Base-by-base conservation (phyloP, 2,797 vertebrate genomes). In the Rachycentron canadum region DNA sequence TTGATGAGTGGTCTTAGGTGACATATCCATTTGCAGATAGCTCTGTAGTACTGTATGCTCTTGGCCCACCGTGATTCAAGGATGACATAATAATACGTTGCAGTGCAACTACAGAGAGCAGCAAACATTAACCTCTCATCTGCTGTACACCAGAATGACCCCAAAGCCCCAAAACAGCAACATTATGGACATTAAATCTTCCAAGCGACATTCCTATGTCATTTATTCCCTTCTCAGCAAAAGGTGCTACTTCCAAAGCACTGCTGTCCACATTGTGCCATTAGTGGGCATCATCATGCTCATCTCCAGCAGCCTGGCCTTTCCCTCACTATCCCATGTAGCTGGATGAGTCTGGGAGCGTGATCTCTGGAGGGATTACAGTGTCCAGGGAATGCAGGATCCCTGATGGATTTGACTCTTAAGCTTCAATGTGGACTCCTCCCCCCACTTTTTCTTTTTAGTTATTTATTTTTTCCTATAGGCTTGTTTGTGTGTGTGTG, bases 351-450 rank as follows among this genome's bases (percentile, higher is more conserved):
- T 85, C 64, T 78, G 62, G 58, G 66, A 80, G 81, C 17, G 2
- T 49, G 63, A 59, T 78, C 63, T 82, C 77, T 56, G 1, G 63
- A 69, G 81, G 82, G 93, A 95, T 94, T 90, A 93, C 49, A 55
- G 52, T 52, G 76, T 78, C 81, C 47, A 65, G 67, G 67, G 77
- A 83, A 84, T 84, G 58, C 63, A 84, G 72, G 14, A 63, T 83
- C 74, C 49, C 57, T 64, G 57, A 72, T 79, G 84, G 91, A 93
- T 94, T 94, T 94, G 88, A 87, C 75, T 81, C 71, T 83, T 89
- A 90, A 90, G 64, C 88, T 90, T 69, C 68, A 47, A 85, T 73
- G 81, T 55, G 82, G 78, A 89, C 92, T 92, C 91, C 93, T 93
- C 91, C 90, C 85, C 78, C 73, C 52, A 57, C 47, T 67, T 86